Evolutionary conservation across 2,797 vertebrate species (phyloP).

Genomic region (Lateolabrax maculatus): DNA sequence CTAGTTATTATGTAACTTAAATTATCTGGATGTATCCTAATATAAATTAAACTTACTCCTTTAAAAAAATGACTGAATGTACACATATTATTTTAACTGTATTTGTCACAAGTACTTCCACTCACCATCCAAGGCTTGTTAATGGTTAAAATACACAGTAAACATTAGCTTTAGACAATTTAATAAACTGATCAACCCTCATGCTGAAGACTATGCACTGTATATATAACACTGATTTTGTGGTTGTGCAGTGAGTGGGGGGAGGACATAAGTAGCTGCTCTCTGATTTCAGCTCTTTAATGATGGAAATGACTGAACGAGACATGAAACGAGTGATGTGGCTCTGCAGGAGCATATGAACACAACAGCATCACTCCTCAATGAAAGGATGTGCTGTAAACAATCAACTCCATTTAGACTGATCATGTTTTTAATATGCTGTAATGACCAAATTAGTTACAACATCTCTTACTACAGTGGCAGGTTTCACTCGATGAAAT

Average conservation of each 20-base stretch:
- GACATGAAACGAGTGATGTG: constrained; percentile 52
- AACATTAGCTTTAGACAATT: background rate
- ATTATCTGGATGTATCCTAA: background rate
- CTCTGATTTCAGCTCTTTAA: constrained; percentile 74
- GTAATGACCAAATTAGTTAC: constrained; percentile 36
- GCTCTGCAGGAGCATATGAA: constrained; percentile 38
- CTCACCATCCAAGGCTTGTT: background rate
- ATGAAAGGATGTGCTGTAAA: constrained; percentile 24
- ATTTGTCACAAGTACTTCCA: background rate
- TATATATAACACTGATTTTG: background rate
- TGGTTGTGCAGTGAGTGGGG: background rate
- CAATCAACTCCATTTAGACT: constrained; percentile 15
- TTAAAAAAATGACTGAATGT: background rate
- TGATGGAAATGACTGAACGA: constrained; percentile 61
- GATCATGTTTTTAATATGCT: constrained; percentile 35
- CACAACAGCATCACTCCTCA: constrained; percentile 35
- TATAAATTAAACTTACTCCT: background rate
- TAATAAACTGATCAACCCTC: background rate
- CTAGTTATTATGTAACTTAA: background rate
- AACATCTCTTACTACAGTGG: constrained; percentile 36
- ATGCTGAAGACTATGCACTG: background rate
- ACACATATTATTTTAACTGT: background rate
- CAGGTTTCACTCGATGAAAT: constrained; percentile 56
- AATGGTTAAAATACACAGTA: background rate
- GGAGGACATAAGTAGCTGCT: background rate